phyloP scores from a whole-genome alignment of 2,888 invertebrate genomes.

The Machimus rusticus region DNA sequence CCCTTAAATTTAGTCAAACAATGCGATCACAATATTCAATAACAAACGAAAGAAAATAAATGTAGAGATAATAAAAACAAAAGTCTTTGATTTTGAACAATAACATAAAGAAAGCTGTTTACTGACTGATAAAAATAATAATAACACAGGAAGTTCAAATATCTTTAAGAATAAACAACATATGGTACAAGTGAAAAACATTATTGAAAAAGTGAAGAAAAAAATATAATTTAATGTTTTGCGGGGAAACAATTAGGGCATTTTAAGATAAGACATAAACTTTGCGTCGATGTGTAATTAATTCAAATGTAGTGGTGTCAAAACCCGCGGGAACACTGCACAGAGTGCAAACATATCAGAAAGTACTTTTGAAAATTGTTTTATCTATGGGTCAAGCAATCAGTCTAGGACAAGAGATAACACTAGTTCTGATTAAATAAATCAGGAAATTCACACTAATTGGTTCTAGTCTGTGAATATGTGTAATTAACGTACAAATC shows the following conservation, averaged over 20 bases:
- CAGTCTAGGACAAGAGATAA: neutral
- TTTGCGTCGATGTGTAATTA: neutral
- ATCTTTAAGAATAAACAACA: neutral
- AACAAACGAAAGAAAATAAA: neutral
- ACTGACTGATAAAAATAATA: neutral
- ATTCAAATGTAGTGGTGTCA: neutral
- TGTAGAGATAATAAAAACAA: neutral
- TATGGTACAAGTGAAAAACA: neutral
- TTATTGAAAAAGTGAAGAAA: neutral
- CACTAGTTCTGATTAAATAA: neutral
- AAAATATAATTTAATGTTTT: neutral
- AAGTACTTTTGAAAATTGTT: neutral
- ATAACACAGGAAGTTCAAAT: neutral
- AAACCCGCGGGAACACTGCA: neutral
- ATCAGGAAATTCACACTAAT: neutral
- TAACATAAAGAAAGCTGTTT: neutral
- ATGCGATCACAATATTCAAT: neutral
- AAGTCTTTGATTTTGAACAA: neutral
- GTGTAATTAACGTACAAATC: neutral
- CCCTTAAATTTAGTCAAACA: neutral
- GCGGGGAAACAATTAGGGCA: neutral
- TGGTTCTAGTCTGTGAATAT: neutral
- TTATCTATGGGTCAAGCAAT: neutral
- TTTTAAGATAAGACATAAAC: neutral
- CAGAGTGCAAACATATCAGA: neutral